Evolutionary conservation across 2,888 invertebrate species (phyloP).

Genomic region (Acleris holmiana): DNA sequence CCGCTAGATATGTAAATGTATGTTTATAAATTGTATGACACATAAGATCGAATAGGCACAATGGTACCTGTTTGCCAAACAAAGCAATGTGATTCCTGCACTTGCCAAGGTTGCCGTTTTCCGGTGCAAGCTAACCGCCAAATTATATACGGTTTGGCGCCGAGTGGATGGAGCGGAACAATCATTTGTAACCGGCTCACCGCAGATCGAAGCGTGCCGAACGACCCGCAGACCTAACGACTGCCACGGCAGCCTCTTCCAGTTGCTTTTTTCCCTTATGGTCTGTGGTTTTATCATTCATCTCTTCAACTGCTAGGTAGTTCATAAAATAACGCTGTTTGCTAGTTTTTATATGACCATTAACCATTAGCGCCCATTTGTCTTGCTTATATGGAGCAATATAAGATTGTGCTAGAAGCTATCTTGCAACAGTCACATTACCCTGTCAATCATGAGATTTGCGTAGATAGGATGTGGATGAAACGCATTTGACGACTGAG

Average conservation of each 20-base stretch:
- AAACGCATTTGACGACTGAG: conserved; percentile 26
- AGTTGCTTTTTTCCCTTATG: background rate
- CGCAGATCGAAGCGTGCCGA: conserved; percentile 18
- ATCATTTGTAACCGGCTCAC: conserved; percentile 12
- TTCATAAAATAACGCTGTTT: background rate
- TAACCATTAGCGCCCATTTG: conserved; percentile 24
- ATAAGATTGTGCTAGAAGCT: conserved; percentile 19
- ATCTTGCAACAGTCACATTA: conserved; percentile 29
- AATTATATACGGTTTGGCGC: conserved; percentile 15
- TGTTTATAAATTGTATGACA: too few relatives aligned
- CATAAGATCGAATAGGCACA: background rate
- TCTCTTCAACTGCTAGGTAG: background rate
- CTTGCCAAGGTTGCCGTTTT: conserved; percentile 21
- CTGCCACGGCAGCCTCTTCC: background rate
- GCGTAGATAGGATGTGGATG: conserved; percentile 30
- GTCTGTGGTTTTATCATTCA: too few relatives aligned
- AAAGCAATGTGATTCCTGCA: conserved; percentile 18
- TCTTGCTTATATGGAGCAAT: conserved; percentile 31
- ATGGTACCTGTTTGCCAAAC: too few relatives aligned
- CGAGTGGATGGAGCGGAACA: conserved; percentile 31
- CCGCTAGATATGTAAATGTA: too few relatives aligned
- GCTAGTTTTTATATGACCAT: conserved; percentile 6
- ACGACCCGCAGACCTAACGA: background rate
- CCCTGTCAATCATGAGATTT: conserved; percentile 32
- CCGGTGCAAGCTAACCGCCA: conserved; percentile 30